Percentiles rank a stretch among this genome's conserved stretches.
phyloP scores from a whole-genome alignment of 2,888 invertebrate species.

The Ichneumon xanthorius region DNA sequence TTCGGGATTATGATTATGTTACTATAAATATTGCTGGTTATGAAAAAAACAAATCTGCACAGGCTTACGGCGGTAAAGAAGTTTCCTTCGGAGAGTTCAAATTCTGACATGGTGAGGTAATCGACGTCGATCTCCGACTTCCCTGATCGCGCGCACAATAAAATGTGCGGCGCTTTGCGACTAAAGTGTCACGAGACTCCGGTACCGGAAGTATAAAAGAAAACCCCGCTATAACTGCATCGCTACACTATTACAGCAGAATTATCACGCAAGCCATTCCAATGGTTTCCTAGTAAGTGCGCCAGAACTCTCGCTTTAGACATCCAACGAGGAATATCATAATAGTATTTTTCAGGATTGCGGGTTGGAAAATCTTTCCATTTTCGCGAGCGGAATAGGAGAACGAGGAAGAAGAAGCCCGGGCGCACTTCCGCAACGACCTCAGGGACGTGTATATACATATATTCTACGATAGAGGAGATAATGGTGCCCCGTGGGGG shows the following conservation, averaged over 20 bases:
- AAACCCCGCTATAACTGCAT: neutral
- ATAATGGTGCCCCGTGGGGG: constrained; percentile 64
- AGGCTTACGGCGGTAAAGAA: neutral
- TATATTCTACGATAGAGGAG: constrained; percentile 48
- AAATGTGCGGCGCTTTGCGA: neutral
- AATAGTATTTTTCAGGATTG: constrained; percentile 32
- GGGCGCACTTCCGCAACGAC: constrained; percentile 15
- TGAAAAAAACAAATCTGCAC: neutral
- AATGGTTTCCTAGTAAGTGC: neutral
- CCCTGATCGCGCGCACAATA: neutral
- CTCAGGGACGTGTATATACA: constrained; percentile 15
- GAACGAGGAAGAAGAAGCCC: constrained; percentile 18
- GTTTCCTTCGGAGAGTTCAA: neutral
- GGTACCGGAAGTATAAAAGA: neutral
- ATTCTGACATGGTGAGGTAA: neutral
- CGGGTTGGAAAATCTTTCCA: constrained; percentile 46
- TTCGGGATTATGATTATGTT: neutral
- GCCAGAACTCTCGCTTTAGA: constrained; percentile 1
- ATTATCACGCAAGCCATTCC: constrained; percentile 1
- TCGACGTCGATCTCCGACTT: neutral
- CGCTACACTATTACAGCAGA: constrained; percentile 2
- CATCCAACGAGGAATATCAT: constrained; percentile 2
- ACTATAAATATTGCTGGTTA: neutral
- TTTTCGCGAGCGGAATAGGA: constrained; percentile 58
- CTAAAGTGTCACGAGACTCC: neutral